Evolutionary conservation across 2,888 invertebrate species (phyloP).

Genomic region (Apamea anceps): DNA sequence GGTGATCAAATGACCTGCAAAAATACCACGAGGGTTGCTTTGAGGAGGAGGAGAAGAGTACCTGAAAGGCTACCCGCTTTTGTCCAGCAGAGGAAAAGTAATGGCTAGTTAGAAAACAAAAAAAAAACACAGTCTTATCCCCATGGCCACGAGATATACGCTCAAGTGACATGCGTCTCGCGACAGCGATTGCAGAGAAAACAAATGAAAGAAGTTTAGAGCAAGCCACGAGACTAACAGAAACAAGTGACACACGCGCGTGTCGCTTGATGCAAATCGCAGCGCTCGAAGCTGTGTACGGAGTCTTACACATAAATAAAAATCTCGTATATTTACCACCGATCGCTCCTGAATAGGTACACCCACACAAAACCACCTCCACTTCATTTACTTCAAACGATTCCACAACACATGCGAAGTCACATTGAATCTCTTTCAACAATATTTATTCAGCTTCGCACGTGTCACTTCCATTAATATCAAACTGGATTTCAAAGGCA

Average conservation of each 20-base stretch:
- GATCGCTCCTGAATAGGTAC: background rate
- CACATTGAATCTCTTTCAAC: constrained; percentile 26
- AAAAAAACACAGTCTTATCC: too few relatives aligned
- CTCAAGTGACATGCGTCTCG: background rate
- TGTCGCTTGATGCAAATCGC: background rate
- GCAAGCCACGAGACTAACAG: background rate
- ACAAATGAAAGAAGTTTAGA: background rate
- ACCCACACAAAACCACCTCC: constrained; percentile 8
- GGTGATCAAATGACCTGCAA: fast-evolving
- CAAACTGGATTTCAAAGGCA: background rate
- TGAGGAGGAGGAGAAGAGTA: background rate
- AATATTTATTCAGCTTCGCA: constrained; percentile 19
- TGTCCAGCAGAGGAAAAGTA: background rate
- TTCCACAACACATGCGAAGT: constrained; percentile 9
- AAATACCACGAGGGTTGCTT: background rate
- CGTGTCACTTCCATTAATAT: constrained; percentile 41
- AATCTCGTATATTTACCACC: background rate
- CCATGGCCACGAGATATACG: too few relatives aligned
- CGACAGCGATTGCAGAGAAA: background rate
- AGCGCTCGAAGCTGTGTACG: background rate
- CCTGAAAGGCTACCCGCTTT: background rate
- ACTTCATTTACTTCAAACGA: constrained; percentile 29
- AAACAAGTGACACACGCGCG: background rate
- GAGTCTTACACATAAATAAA: background rate
- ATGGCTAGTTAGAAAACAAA: too few relatives aligned